phyloP scores from a whole-genome alignment of 2,888 invertebrate species.

The Arrhopalites spinosus region DNA sequence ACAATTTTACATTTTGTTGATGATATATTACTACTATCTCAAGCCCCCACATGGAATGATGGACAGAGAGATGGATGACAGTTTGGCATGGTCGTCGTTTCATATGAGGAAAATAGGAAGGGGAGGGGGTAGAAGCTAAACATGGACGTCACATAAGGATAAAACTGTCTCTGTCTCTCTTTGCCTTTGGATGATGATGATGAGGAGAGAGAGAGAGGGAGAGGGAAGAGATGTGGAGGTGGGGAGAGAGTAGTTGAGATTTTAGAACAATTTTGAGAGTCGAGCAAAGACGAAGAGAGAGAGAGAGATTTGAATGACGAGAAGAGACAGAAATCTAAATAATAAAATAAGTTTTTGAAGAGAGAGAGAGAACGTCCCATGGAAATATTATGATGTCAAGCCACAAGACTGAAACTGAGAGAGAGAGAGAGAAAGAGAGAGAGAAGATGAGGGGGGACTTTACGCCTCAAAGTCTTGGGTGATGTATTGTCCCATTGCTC shows the following conservation, averaged over 20 bases:
- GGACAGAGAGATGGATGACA: neutral
- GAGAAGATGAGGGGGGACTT: constrained; percentile 9
- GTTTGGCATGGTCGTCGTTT: too few relatives aligned
- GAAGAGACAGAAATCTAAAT: constrained; percentile 35
- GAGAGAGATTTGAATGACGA: constrained; percentile 22
- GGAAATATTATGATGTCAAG: constrained; percentile 32
- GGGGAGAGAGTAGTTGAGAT: neutral
- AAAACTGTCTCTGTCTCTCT: too few relatives aligned
- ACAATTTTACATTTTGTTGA: neutral
- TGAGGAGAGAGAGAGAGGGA: neutral
- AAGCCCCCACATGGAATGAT: neutral
- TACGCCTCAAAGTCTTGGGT: constrained; percentile 19
- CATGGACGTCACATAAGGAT: too few relatives aligned
- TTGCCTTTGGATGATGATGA: too few relatives aligned
- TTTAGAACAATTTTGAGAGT: too few relatives aligned
- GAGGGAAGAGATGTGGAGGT: neutral
- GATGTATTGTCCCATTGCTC: constrained; percentile 23
- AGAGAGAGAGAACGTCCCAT: neutral
- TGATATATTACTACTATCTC: neutral
- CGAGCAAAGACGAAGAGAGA: neutral
- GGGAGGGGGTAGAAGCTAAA: too few relatives aligned
- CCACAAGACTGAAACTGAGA: neutral
- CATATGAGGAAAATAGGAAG: too few relatives aligned
- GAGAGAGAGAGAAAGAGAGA: neutral
- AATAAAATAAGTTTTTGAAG: constrained; percentile 30